Evolutionary conservation across 1,140 invertebrate genomes (phyloP).

Genomic region (Diabrotica virgifera): DNA sequence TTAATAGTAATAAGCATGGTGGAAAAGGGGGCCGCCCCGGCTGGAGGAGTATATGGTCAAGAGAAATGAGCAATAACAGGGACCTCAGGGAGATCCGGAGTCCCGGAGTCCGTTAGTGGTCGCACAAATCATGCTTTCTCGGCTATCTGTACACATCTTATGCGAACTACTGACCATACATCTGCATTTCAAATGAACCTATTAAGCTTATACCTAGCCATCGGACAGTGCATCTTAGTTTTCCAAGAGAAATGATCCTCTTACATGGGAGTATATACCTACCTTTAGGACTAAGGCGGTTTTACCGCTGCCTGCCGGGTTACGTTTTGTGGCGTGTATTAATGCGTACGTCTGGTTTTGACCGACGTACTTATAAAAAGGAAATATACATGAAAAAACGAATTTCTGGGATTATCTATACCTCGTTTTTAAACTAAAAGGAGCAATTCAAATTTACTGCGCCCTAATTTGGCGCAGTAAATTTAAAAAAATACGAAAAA

Average conservation of each 20-base stretch:
- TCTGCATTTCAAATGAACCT: constrained; percentile 43
- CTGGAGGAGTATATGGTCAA: constrained; percentile 17
- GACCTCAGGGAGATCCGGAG: constrained; percentile 20
- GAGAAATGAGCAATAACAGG: constrained; percentile 21
- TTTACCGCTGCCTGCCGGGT: too few relatives aligned
- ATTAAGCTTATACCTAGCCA: constrained; percentile 24
- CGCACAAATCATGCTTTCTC: constrained; percentile 42
- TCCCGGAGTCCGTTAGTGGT: constrained; percentile 38
- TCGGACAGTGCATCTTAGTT: neutral
- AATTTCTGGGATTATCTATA: too few relatives aligned
- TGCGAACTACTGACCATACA: constrained; percentile 35
- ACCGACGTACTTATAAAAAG: too few relatives aligned
- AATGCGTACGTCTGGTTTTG: too few relatives aligned
- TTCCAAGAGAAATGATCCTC: neutral
- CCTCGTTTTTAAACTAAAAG: too few relatives aligned
- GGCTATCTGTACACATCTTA: constrained; percentile 44
- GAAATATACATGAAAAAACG: too few relatives aligned
- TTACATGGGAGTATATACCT: neutral
- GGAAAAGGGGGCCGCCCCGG: constrained; percentile 14
- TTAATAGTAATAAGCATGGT: constrained; percentile 30
- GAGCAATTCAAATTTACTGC: too few relatives aligned
- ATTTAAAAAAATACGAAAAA: too few relatives aligned
- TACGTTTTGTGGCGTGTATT: too few relatives aligned
- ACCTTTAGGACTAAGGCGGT: too few relatives aligned
- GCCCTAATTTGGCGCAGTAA: too few relatives aligned